Conservation (phyloP, 2,888 invertebrate genomes). For the Diaprepes abbreviatus region DNA sequence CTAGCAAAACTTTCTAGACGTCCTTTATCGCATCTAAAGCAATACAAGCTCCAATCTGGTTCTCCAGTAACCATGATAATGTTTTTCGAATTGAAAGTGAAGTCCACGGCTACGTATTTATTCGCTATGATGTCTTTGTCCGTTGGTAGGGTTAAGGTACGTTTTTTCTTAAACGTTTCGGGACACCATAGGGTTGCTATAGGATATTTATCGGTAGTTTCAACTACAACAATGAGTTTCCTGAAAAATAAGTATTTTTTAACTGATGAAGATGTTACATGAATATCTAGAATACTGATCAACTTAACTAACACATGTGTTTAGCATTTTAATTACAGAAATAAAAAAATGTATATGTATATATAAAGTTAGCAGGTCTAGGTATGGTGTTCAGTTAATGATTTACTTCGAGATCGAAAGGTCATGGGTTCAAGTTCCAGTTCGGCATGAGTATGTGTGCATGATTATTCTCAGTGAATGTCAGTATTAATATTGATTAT, state of each 20-base stretch:
- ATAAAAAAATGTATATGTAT: too few species aligned
- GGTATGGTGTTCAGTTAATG: too few species aligned
- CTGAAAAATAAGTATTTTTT: conserved; percentile 68
- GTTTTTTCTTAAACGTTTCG: conserved; percentile 77
- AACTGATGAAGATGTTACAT: too few species aligned
- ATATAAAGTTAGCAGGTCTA: too few species aligned
- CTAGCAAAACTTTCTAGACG: conserved; percentile 83
- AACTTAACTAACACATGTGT: too few species aligned
- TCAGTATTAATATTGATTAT: too few species aligned
- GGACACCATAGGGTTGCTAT: conserved; percentile 81
- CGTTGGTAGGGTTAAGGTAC: conserved; percentile 71
- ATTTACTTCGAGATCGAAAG: too few species aligned
- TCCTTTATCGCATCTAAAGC: conserved; percentile 87
- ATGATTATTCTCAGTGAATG: too few species aligned
- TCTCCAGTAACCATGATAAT: conserved; percentile 85
- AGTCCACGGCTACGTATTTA: conserved; percentile 78
- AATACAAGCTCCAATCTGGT: conserved; percentile 86
- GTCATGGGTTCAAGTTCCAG: too few species aligned
- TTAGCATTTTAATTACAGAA: too few species aligned
- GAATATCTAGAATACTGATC: too few species aligned
- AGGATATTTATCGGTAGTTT: conserved; percentile 68
- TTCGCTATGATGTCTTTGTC: conserved; percentile 70
- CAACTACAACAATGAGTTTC: conserved; percentile 76
- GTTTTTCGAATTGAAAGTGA: conserved; percentile 86
- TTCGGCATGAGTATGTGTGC: too few species aligned